phyloP scores from a whole-genome alignment of 2,113 vertebrate species.

The Furnarius figulus region DNA sequence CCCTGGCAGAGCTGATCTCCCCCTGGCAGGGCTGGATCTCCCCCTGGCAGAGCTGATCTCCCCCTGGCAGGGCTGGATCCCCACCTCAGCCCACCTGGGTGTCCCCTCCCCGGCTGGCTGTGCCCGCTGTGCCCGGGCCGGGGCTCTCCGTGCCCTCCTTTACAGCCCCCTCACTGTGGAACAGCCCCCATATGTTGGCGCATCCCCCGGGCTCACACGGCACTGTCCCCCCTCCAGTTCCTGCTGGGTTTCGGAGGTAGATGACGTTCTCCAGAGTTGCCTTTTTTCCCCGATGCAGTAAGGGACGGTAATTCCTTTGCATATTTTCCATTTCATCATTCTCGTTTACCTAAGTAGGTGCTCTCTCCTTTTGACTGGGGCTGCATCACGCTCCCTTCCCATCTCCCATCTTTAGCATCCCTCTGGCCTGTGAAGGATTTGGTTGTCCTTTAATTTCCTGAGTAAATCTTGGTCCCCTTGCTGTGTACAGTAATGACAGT shows the following conservation, averaged over 20 bases:
- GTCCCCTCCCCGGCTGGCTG: not conserved
- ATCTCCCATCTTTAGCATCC: not conserved
- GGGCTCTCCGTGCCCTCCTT: not conserved
- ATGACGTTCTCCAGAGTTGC: not conserved
- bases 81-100: not conserved
- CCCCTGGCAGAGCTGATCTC: too few relatives aligned
- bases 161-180: fast-evolving
- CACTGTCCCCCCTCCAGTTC: not conserved
- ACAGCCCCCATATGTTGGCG: not conserved
- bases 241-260: not conserved
- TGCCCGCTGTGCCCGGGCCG: not conserved
- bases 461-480: not conserved
- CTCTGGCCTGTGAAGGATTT: not conserved
- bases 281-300: not conserved
- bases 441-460: not conserved
- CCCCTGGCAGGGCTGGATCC: not conserved
- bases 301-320: not conserved
- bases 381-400: fast-evolving
- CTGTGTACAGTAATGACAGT: not conserved
- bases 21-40: too few relatives aligned
- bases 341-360: not conserved
- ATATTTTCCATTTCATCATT: not conserved
- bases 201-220: not conserved
- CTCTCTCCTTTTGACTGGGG: not conserved
- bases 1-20: too few relatives aligned